These are phyloP conservation scores for Scaptomyza flava DNA, from an alignment of 2,888 invertebrate genomes.

Conservation along the genomic window DNA sequence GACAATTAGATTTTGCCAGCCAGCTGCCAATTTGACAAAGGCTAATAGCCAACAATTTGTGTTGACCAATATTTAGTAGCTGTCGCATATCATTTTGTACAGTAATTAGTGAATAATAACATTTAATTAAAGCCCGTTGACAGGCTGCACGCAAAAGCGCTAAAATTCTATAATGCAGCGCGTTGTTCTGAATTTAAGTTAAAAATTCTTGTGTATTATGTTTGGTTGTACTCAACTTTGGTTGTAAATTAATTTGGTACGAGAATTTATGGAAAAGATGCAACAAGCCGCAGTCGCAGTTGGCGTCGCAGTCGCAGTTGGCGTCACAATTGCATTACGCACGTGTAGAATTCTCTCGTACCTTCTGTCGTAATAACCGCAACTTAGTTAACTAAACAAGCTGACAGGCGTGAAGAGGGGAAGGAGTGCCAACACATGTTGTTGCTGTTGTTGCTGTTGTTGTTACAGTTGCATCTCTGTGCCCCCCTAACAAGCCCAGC, in stretches of 20 bases:
- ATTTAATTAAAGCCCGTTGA: conserved; percentile 18
- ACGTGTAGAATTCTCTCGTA: conserved; percentile 50
- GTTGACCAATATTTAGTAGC: background rate
- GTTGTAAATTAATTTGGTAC: conserved; percentile 76
- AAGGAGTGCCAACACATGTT: background rate
- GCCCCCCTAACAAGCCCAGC: background rate
- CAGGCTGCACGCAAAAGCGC: background rate
- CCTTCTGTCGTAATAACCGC: conserved; percentile 73
- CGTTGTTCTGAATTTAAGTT: background rate
- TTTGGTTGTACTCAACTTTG: conserved; percentile 61
- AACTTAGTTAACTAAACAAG: conserved; percentile 79
- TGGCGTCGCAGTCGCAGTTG: background rate
- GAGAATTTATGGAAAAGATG: conserved; percentile 53
- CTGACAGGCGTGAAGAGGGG: conserved; percentile 57
- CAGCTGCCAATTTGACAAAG: background rate
- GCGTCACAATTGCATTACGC: conserved; percentile 18
- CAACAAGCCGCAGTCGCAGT: conserved; percentile 24
- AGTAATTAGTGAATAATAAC: conserved; percentile 27
- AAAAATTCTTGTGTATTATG: conserved; percentile 4
- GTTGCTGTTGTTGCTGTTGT: conserved; percentile 30
- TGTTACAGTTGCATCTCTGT: conserved; percentile 32
- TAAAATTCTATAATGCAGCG: background rate
- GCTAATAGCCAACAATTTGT: background rate
- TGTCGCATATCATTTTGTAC: conserved; percentile 11
- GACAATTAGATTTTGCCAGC: conserved; percentile 2